Base-by-base conservation (phyloP, 2,797 vertebrate species). In the Paramormyrops hopkinsi region DNA sequence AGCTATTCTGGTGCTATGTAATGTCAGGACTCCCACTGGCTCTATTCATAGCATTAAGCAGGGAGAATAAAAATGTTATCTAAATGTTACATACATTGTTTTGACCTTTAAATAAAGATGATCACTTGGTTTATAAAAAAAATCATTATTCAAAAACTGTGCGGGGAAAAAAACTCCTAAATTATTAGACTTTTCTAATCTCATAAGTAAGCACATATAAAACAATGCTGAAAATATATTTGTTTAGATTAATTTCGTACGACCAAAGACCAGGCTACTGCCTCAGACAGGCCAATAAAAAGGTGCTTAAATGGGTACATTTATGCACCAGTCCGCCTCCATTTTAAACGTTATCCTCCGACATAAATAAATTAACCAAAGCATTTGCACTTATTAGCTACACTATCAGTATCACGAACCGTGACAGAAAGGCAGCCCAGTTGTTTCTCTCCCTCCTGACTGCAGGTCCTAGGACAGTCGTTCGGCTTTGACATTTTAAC, bases 21-120 rank as follows among this genome's bases (percentile, higher is more conserved):
- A 89, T 53, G 83, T 69, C 79, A 84, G 22, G 22, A 62, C 25
- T 19, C 25, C 17, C 50, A 12, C 3, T 59, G 33, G 29, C 17
- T n/a, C 51, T 87, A 59, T 59, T 87, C 51, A 87, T 59, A 86
- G 48, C 51, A 59, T 59, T 29, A 56, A 7, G 33, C 33, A 59
- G 41, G 86, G 1, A 59, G 33, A 87, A 41, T 37, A 29, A 59
- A 82, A 82, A 82, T 82, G 69, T 73, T 73, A 73, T 37, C 12
- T 73, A 82, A 82, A 82, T 82, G 69, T 73, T 73, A 73, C 69
- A 73, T 73, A 37, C 69, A 73, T 73, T 73, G 33, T 37, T 73
- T 41, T 73, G 69, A 37, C 69, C 76, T 44, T 79, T 46, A 46
- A 82, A 82, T 46, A 46, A 82, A 46, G 19, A 46, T 19, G 12